These are phyloP conservation scores for Atherinomorus stipes DNA, from an alignment of 2,113 vertebrate genomes.

Conservation along the genomic window DNA sequence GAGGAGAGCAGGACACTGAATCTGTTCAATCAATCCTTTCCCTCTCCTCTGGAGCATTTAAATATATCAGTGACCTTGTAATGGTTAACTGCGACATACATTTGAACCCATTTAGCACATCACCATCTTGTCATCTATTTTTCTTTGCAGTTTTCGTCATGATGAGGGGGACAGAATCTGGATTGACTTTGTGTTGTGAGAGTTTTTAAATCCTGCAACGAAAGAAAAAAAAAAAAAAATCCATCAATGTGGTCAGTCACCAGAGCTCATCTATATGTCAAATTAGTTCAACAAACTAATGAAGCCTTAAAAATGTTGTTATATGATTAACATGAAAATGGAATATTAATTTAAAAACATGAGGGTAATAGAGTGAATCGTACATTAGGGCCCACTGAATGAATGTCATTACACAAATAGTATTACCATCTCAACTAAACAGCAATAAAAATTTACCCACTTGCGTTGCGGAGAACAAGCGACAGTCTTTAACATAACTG, in stretches of 20 bases:
- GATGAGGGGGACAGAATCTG: conserved; percentile 55
- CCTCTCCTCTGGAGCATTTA: conserved; percentile 83
- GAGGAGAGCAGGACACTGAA: conserved; percentile 88
- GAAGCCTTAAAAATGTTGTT: conserved; percentile 71
- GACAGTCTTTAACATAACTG: conserved; percentile 47
- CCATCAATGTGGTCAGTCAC: conserved; percentile 31
- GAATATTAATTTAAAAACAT: conserved; percentile 66
- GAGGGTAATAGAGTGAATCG: conserved; percentile 72
- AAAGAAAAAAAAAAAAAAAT: conserved; percentile 40
- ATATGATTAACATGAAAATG: conserved; percentile 68
- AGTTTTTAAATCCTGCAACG: conserved; percentile 22
- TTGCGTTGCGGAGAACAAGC: conserved; percentile 43
- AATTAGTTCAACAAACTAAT: conserved; percentile 67
- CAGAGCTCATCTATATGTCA: conserved; percentile 47
- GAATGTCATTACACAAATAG: conserved; percentile 65
- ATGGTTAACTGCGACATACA: conserved; percentile 85
- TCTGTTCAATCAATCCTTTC: conserved; percentile 88
- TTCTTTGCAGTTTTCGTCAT: conserved; percentile 55
- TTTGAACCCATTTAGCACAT: conserved; percentile 89
- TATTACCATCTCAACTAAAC: conserved; percentile 59
- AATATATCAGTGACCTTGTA: conserved; percentile 89
- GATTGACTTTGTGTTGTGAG: conserved; percentile 43
- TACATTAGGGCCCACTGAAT: conserved; percentile 64
- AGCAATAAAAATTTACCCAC: conserved; percentile 45
- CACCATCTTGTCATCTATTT: conserved; percentile 79